Evolutionary conservation across 1,140 invertebrate species (phyloP), one percentile per base, ranked within the genome.

Genomic region (Bombus polaris): DNA sequence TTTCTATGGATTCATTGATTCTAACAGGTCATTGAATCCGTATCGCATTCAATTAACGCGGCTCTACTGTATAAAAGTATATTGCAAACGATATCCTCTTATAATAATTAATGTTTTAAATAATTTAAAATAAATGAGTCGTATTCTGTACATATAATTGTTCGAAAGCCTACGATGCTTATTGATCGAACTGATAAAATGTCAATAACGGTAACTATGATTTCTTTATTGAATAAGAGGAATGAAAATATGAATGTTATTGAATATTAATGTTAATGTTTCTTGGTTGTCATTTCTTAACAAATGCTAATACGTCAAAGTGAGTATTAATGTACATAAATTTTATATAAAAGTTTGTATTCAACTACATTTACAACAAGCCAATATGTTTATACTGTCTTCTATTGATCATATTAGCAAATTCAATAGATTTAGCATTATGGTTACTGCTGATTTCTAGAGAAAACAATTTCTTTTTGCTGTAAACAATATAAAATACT

Each of bases 11-110:
- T 42, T n/a, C 5, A 15, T 42, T 15, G 12, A 71, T 42, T 71
- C 70, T 42, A 1, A 39, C 59, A 39, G 25, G 18, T 68, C 18
- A 18, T 0, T 2, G 25, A 39, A 39, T 28, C 37, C 68, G 10
- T 42, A 12, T 72, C 25, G 1, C 39, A 6, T 15, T 72, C 70
- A 72, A 72, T 72, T 72, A 44, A 73, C 42, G 28, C n/a, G 71
- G 42, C 15, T 73, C 71, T 73, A 73, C 28, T 18, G 71, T 32
- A 32, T 32, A 22, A 32, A 73, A 73, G 44, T 73, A 73, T 73
- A 44, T 25, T 44, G 4, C 25, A 71, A 71, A 42, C 13, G 2
- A 10, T 28, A 28, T 73, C 0, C 3, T 44, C 9, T 32, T 73
- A 3, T 22, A n/a, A 73, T 15, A 71, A 5, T 73, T 42, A 44